Percentiles rank a stretch among this genome's conserved stretches.
phyloP scores from a whole-genome alignment of 2,797 vertebrate genomes.

The Gouania willdenowi region DNA sequence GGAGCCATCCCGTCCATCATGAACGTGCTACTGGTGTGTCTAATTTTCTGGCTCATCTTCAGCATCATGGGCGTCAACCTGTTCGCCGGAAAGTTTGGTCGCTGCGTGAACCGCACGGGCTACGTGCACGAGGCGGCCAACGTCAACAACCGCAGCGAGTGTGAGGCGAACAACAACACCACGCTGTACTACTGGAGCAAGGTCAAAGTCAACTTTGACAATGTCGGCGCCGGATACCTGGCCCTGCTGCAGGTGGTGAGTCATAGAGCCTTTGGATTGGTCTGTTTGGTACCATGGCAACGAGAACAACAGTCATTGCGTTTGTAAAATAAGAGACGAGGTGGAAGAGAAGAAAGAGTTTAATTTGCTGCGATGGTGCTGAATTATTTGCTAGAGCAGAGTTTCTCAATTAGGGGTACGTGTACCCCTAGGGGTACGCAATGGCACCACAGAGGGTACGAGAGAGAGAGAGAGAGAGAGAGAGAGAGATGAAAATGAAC shows the following conservation, averaged over 20 bases:
- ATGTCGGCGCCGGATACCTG: slow-evolving; percentile 93
- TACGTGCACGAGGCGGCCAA: slow-evolving; percentile 74
- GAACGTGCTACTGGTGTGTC: slow-evolving; percentile 96
- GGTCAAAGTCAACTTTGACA: slow-evolving; percentile 98
- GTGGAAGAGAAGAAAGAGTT: too few relatives aligned
- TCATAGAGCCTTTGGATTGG: too few relatives aligned
- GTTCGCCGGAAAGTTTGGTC: slow-evolving; percentile 93
- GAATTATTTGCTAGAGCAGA: too few relatives aligned
- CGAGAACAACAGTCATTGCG: too few relatives aligned
- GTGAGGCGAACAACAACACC: slow-evolving; percentile 78
- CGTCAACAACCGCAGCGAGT: slow-evolving; percentile 89
- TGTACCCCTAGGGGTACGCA: too few relatives aligned
- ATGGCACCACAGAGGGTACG: too few relatives aligned
- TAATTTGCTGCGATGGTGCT: too few relatives aligned
- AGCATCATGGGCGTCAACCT: slow-evolving; percentile 99
- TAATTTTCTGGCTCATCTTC: slow-evolving; percentile 99
- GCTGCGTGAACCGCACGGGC: slow-evolving; percentile 87
- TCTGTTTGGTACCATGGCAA: too few relatives aligned
- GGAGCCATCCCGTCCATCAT: slow-evolving; percentile 98
- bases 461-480: too few relatives aligned
- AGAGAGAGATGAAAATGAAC: too few relatives aligned
- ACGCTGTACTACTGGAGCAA: slow-evolving; percentile 89
- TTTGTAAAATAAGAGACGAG: too few relatives aligned
- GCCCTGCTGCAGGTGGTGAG: slow-evolving; percentile 94
- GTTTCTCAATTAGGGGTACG: too few relatives aligned